These are phyloP conservation scores for Hypanus sabinus DNA, from an alignment of 2,113 vertebrate genomes.

Conservation along the genomic window DNA sequence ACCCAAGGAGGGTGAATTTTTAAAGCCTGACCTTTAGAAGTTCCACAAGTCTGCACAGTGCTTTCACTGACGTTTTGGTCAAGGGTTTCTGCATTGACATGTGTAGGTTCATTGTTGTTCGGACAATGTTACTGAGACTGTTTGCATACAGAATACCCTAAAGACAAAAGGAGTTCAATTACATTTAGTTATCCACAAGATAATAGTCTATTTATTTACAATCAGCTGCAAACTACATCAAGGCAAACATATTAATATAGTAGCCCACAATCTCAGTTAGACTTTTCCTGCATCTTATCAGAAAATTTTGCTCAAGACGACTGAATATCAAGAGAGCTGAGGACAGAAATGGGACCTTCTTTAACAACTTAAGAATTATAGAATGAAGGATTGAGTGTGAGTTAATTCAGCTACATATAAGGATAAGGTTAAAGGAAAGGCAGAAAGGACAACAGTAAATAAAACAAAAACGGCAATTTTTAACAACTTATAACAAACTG, in stretches of 20 bases:
- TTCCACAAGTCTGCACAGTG: constrained; percentile 85
- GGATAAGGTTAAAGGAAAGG: background rate
- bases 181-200: background rate
- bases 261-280: background rate
- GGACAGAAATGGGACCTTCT: background rate
- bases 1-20: background rate
- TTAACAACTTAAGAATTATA: background rate
- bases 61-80: constrained; percentile 96
- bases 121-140: constrained; percentile 86
- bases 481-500: background rate
- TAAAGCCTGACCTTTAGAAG: constrained; percentile 75
- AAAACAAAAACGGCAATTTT: background rate
- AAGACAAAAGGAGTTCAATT: constrained; percentile 33
- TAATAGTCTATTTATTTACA: background rate
- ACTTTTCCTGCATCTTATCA: no score
- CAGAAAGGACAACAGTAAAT: background rate
- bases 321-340: no score
- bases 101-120: constrained; percentile 96
- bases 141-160: constrained; percentile 95
- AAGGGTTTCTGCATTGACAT: constrained; percentile 96
- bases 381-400: background rate
- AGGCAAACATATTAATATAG: background rate
- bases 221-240: background rate
- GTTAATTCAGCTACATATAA: background rate
- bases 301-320: background rate